These are phyloP conservation scores for Tetheella fluctuosa DNA, from an alignment of 2,888 invertebrate genomes.

Conservation along the genomic window DNA sequence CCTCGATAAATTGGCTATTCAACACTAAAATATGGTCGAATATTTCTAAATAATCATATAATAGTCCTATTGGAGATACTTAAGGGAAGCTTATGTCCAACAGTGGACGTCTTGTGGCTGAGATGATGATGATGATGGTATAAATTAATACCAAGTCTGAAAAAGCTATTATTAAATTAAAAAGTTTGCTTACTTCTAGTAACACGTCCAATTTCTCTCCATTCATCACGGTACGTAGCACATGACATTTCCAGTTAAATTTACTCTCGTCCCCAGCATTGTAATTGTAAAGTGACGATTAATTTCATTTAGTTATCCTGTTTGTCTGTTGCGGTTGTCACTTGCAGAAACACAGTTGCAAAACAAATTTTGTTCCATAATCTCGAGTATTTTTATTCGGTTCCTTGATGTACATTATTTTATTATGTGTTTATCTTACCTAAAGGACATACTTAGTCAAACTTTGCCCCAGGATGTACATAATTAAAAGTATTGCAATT, in stretches of 20 bases:
- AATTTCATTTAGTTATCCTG: constrained; percentile 41
- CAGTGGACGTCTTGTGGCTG: too few relatives aligned
- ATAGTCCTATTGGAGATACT: too few relatives aligned
- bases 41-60: too few relatives aligned
- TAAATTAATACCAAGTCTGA: neutral
- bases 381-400: neutral
- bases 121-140: too few relatives aligned
- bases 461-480: too few relatives aligned
- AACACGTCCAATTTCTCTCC: neutral
- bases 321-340: constrained; percentile 35
- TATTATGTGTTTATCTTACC: too few relatives aligned
- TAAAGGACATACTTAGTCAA: too few relatives aligned
- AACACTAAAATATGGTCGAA: too few relatives aligned
- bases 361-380: neutral
- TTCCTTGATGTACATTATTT: too few relatives aligned
- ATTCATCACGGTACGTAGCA: neutral
- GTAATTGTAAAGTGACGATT: constrained; percentile 33
- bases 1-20: too few relatives aligned
- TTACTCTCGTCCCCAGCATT: constrained; percentile 9
- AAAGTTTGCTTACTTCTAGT: neutral
- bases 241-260: constrained; percentile 9
- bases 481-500: too few relatives aligned
- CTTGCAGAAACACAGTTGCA: constrained; percentile 22
- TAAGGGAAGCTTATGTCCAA: too few relatives aligned
- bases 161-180: constrained; percentile 3